A percentile compares a stretch with the other conserved stretches of the same genome.
These are phyloP conservation scores for Trissolcus brochymenae DNA, from an alignment of 2,888 invertebrate species.

Conservation along the genomic window DNA sequence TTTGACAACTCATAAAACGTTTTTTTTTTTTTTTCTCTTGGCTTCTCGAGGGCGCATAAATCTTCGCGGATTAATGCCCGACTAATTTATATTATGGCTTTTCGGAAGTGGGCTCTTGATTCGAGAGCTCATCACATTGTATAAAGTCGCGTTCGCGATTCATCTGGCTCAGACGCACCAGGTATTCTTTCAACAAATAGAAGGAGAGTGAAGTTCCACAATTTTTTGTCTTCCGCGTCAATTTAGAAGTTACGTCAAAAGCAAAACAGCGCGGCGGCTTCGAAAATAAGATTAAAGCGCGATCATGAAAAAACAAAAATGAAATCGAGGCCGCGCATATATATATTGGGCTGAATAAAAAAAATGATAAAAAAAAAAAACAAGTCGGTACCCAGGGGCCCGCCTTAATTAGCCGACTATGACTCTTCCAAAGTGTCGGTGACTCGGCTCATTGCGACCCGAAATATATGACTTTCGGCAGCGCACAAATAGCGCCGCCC, in stretches of 20 bases:
- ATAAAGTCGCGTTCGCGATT: conserved; percentile 28
- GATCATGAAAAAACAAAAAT: conserved; percentile 46
- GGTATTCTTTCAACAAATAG: conserved; percentile 35
- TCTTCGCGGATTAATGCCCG: conserved; percentile 47
- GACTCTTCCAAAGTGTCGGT: conserved; percentile 60
- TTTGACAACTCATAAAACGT: conserved; percentile 37
- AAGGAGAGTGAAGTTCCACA: too few relatives aligned
- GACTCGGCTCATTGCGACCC: conserved; percentile 57
- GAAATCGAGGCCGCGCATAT: conserved; percentile 47
- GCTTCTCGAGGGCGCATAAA: conserved; percentile 36
- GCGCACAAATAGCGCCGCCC: conserved; percentile 50
- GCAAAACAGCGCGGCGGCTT: conserved; percentile 42
- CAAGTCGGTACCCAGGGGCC: conserved; percentile 59
- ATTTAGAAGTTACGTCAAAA: conserved; percentile 52
- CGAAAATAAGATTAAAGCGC: conserved; percentile 50
- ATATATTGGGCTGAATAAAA: conserved; percentile 50
- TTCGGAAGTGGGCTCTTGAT: conserved; percentile 1
- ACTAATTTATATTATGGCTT: conserved; percentile 50
- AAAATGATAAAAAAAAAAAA: conserved; percentile 37
- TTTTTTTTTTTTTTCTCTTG: neutral
- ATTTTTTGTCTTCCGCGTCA: conserved; percentile 17
- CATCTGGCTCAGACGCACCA: conserved; percentile 25
- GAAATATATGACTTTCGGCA: conserved; percentile 57
- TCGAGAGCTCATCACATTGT: conserved; percentile 31
- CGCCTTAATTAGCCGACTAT: conserved; percentile 64